Percentiles rank a stretch among this genome's conserved stretches.
phyloP scores from a whole-genome alignment of 2,113 vertebrate genomes.

The Odobenus rosmarus region DNA sequence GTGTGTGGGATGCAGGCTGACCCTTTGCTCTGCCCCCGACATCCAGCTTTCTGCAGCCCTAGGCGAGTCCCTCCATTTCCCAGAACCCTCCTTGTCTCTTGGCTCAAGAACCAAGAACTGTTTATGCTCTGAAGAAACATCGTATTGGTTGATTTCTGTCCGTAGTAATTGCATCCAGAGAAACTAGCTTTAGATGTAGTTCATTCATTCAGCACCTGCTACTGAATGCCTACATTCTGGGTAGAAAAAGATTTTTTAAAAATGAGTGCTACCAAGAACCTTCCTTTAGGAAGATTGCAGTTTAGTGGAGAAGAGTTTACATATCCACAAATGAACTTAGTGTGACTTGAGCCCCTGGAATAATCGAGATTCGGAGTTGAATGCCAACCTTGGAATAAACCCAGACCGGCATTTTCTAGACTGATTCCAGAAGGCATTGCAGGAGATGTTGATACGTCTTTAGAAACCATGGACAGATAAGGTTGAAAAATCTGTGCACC shows the following conservation, averaged over 20 bases:
- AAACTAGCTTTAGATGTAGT: background rate
- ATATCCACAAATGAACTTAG: background rate
- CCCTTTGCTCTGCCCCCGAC: background rate
- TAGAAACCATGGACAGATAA: background rate
- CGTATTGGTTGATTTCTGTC: background rate
- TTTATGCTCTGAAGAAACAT: background rate
- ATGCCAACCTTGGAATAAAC: background rate
- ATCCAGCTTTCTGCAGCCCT: background rate
- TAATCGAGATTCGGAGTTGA: background rate
- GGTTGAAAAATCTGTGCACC: background rate
- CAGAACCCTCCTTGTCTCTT: background rate
- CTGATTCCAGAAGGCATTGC: background rate
- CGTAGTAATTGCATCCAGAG: background rate
- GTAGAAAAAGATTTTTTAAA: background rate
- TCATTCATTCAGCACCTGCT: background rate
- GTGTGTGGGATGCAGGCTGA: accelerated
- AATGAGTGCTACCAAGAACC: background rate
- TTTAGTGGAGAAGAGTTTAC: background rate
- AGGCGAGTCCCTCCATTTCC: background rate
- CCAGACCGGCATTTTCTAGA: background rate
- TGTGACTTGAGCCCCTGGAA: background rate
- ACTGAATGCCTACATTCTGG: background rate
- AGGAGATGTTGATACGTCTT: background rate
- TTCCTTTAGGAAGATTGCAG: background rate
- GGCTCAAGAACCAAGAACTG: background rate